Evolutionary conservation across 35 echinoderm and acorn worm genomes (phyloP), one percentile per base, ranked within the genome.

Genomic region (Heliocidaris tuberculata): DNA sequence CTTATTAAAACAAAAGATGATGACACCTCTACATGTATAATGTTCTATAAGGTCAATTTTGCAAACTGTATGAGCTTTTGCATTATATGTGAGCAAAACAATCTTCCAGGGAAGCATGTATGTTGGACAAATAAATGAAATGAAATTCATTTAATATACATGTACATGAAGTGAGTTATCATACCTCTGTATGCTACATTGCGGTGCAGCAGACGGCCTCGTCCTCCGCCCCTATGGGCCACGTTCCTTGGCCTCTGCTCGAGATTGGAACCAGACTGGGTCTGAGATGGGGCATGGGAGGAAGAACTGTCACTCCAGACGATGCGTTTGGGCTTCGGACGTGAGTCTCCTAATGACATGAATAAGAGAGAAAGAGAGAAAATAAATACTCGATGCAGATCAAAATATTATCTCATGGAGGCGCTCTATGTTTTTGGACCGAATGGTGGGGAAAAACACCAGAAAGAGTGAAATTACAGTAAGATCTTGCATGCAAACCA

Each of bases 191-290:
- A 48, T 30, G 91, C 91, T 7, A 93, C 91, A 27, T 93, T 93
- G 29, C 91, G 91, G 0, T 93, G 48, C 11, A 93, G 31, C 47
- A 93, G 16, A 19, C 87, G 31, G 11, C 87, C 87, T 6, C 91
- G 91, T 30, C 24, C 50, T 59, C 91, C 21, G 2, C 91, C 91
- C 13, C 91, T 13, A 48, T 93, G 48, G 48, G 91, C 91, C 91
- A 93, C 91, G 91, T 93, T 93, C 50, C 91, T 93, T 19, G 47
- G 91, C 47, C 91, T 59, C 91, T 93, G 91, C 91, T 93, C 91
- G 5, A 32, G 47, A 30, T 27, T 89, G 10, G 15, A 30, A 13
- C 47, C 31, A 29, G 91, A 5, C 21, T 93, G 47, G 11, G 31
- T 15, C 47, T 49, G 50, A 3, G 91, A 93, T 49, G 91, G 30